Base-by-base conservation (phyloP, 2,797 vertebrate species). In the Siniperca scherzeri region DNA sequence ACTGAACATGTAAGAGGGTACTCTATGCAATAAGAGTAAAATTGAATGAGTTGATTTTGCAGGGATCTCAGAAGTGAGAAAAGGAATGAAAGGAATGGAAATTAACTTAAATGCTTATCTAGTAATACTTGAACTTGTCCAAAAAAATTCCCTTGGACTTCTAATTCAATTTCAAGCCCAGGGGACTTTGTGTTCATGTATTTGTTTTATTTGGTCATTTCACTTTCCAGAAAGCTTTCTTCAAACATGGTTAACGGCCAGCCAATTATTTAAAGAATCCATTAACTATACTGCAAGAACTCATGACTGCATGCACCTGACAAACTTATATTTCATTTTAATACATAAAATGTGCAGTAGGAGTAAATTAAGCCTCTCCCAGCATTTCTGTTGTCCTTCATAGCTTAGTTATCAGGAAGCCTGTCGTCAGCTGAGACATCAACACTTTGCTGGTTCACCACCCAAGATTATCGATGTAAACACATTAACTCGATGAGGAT, bases 381-480 rank as follows among this genome's bases (percentile, higher is more conserved):
- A 52, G 56, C 19, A 21, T 46, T 27, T 46, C 21, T 33, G 50
- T 60, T 69, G 56, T n/a, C 4, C 56, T 25, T 73, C 62, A 53
- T 25, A 57, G n/a, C 8, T 42, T n/a, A 10, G 62, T 55, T 74
- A 69, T 82, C 52, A 89, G 83, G 79, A 89, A 87, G 48, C 22
- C 25, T 60, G 64, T 69, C 9, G 30, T 80, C 73, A 61, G 66
- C 65, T 36, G 19, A 79, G 22, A 42, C 50, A 64, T 78, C 36
- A 57, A 64, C 67, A 48, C 55, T 71, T 78, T 42, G 27, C 69
- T 2, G 25, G 79, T 83, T 91, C 78, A 61, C 84, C 88, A 77
- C 85, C 82, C 80, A 42, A 89, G 91, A 88, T 90, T 83, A 91
- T 60, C 46, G 16, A 36, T 40, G 50, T 81, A 87, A 93, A 90